phyloP scores from a whole-genome alignment of 2,797 vertebrate genomes.

The Zalophus californianus region DNA sequence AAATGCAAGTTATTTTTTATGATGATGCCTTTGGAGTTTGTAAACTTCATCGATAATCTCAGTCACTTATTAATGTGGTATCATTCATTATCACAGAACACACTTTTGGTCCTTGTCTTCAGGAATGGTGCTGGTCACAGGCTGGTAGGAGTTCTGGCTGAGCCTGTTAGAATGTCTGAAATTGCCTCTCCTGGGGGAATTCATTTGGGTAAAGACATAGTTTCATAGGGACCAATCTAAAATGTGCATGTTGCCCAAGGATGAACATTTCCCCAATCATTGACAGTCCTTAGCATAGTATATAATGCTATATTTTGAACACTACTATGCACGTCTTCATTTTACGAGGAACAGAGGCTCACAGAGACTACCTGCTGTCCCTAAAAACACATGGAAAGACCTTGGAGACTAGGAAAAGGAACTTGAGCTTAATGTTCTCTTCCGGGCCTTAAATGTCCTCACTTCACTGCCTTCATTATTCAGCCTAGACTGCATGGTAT shows the following conservation, averaged over 20 bases:
- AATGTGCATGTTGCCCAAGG: background rate
- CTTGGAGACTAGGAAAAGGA: background rate
- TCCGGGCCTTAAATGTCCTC: background rate
- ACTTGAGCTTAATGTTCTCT: background rate
- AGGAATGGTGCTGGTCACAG: background rate
- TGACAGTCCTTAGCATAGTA: background rate
- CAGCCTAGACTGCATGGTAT: too few species aligned
- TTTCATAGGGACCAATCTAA: background rate
- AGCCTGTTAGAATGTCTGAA: background rate
- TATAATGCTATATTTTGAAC: background rate
- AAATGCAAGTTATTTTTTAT: conserved; percentile 10
- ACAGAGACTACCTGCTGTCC: background rate
- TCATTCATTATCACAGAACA: background rate
- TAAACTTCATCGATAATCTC: background rate
- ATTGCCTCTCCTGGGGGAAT: background rate
- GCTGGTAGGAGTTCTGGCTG: background rate
- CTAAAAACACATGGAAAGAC: background rate
- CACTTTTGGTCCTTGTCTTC: background rate
- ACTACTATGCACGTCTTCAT: background rate
- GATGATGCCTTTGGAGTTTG: background rate
- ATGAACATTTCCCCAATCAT: background rate
- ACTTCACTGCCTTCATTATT: background rate
- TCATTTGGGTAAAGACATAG: background rate
- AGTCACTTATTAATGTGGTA: background rate
- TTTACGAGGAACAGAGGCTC: background rate